Evolutionary conservation across 2,113 vertebrate species (phyloP), one percentile per base, ranked within the genome.

Genomic region (Lepus timidus): DNA sequence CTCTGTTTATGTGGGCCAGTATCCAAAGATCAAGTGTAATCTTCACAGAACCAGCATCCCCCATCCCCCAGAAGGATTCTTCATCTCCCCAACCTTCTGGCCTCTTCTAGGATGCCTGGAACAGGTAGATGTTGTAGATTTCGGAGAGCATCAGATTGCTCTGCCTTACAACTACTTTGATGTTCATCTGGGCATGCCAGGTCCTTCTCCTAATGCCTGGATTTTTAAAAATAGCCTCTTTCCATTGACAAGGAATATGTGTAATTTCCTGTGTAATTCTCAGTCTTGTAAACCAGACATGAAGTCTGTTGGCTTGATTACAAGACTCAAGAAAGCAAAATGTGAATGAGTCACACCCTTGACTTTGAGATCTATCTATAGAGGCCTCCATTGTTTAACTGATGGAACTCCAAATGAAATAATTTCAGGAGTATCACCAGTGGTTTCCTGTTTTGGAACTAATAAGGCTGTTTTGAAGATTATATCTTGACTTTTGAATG

Each of bases 391-490:
- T 68, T 83, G 65, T 91, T 70, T 55, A 61, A 61, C 44, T 85
- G 85, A 93, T 78, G 79, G 79, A 83, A 79, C 51, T 64, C 62
- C 19, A 10, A 71, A 58, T 92, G 67, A 81, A 96, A 81, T 51
- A n/a, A 85, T 49, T 88, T 76, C 85, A 91, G 79, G 79, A 82
- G 80, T 95, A 13, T 75, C 83, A 88, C n/a, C 4, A 4, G 68
- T 31, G 74, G 83, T 44, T 96, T 96, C 90, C 74, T 95, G 95
- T 83, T 96, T 96, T 90, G 86, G 64, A 91, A 83, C 36, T n/a
- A 67, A 90, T 85, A 88, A 87, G 76, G 44, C 33, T 73, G 7
- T 95, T 95, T 84, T 88, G 94, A 97, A 96, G 94, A 96, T 91
- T 94, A 76, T 36, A 76, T 86, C 82, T 95, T 92, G 82, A 91